These are phyloP conservation scores for Pangasianodon gigas DNA, from an alignment of 2,113 vertebrate genomes.

Conservation along the genomic window DNA sequence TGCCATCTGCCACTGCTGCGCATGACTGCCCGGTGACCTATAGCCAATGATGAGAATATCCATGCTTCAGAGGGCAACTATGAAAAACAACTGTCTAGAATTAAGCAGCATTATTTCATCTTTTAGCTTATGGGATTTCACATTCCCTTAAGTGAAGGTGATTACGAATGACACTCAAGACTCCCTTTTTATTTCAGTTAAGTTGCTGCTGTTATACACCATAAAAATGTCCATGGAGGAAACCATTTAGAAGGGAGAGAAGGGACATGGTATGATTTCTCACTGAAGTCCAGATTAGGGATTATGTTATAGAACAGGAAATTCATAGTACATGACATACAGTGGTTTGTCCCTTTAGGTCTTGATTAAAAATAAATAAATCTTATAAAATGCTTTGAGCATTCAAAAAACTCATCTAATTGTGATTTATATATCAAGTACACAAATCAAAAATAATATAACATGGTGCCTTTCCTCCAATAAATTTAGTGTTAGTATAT, in stretches of 20 bases:
- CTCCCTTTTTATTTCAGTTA: not conserved
- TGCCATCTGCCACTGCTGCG: constrained; percentile 35
- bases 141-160: not conserved
- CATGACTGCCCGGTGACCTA: constrained; percentile 49
- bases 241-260: not conserved
- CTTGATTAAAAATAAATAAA: not conserved
- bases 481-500: not conserved
- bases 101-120: constrained; percentile 14
- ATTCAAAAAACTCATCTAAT: not conserved
- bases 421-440: not conserved
- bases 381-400: not conserved
- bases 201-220: not conserved
- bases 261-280: not conserved
- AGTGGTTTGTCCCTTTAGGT: not conserved
- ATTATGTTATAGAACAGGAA: constrained; percentile 31
- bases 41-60: constrained; percentile 51
- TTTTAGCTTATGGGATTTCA: not conserved
- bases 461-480: not conserved
- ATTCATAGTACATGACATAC: not conserved
- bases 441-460: not conserved
- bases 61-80: constrained; percentile 30
- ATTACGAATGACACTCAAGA: not conserved
- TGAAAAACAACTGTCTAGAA: constrained; percentile 11
- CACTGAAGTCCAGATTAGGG: not conserved
- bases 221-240: not conserved